Conservation (phyloP, 2,113 vertebrate genomes). For the Pterocles burchelli region DNA sequence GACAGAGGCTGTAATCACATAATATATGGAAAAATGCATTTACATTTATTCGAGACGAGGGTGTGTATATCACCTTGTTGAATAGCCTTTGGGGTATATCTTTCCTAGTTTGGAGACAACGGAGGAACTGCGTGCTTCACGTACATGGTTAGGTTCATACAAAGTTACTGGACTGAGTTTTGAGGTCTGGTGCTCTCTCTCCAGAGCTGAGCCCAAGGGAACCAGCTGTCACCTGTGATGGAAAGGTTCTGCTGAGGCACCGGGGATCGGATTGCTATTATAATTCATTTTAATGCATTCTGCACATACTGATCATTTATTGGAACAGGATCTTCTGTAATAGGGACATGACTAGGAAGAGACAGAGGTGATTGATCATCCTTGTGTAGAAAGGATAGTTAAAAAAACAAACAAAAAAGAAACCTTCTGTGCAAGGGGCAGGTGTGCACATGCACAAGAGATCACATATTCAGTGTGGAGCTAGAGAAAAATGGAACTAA, state of each 20-base stretch:
- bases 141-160: background rate
- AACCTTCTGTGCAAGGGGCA: background rate
- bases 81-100: background rate
- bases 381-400: slow-evolving; percentile 13
- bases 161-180: slow-evolving; percentile 37
- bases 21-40: slow-evolving; percentile 44
- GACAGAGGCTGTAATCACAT: slow-evolving; percentile 66
- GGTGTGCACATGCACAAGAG: background rate
- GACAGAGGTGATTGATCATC: slow-evolving; percentile 46
- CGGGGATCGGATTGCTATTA: slow-evolving; percentile 40
- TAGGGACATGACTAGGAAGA: slow-evolving; percentile 34
- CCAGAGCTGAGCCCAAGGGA: slow-evolving; percentile 34
- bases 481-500: background rate
- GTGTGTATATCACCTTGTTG: background rate
- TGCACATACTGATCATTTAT: slow-evolving; percentile 60
- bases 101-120: background rate
- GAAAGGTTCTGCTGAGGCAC: slow-evolving; percentile 16
- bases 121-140: rapidly evolving
- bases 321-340: slow-evolving; percentile 57
- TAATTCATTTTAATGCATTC: slow-evolving; percentile 69
- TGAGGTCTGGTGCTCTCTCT: background rate
- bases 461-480: background rate
- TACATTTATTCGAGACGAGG: slow-evolving; percentile 25
- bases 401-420: slow-evolving; percentile 11
- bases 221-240: slow-evolving; percentile 47